Evolutionary conservation across 2,888 invertebrate genomes (phyloP), one percentile per base, ranked within the genome.

Genomic region (Smittia sp.): DNA sequence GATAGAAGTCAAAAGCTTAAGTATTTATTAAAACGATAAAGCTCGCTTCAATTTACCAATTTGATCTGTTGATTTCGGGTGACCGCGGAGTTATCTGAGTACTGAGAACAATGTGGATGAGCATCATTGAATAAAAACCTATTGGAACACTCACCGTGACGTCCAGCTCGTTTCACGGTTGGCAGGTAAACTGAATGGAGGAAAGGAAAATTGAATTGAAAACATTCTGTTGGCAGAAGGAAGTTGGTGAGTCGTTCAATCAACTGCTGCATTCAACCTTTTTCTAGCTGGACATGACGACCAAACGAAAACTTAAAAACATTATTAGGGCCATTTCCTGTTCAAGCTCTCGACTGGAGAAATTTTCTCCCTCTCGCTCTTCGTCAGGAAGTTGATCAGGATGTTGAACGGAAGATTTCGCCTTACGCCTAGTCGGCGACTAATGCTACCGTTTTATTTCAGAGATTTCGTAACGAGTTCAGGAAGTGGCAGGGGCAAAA

Each of bases 61-160:
- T 75, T n/a, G 75, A 76, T 75, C 75, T 75, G 72, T 68, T 74
- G 68, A 76, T 76, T 39, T 74, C 66, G 62, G 70, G 11, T 46
- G 52, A 52, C 7, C 6, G 9, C 32, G 9, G 3, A 6, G 32
- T 66, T 38, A 15, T 20, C 38, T 39, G 66, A 32, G n/a, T 32
- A 6, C 20, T 66, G 66, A 9, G 66, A 39, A n/a, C n/a, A n/a
- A n/a, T n/a, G n/a, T n/a, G n/a, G n/a, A n/a, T n/a, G n/a, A n/a
- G n/a, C n/a, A n/a, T n/a, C n/a, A n/a, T n/a, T n/a, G n/a, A n/a
- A n/a, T n/a, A n/a, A n/a, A n/a, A n/a, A n/a, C n/a, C n/a, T n/a
- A n/a, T n/a, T n/a, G n/a, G n/a, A n/a, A n/a, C n/a, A n/a, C 15
- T 69, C 25, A 70, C 70, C 70, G 52, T 11, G 54, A 11, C 1